Conservation (phyloP, 1,140 invertebrate genomes). For the Musca domestica region DNA sequence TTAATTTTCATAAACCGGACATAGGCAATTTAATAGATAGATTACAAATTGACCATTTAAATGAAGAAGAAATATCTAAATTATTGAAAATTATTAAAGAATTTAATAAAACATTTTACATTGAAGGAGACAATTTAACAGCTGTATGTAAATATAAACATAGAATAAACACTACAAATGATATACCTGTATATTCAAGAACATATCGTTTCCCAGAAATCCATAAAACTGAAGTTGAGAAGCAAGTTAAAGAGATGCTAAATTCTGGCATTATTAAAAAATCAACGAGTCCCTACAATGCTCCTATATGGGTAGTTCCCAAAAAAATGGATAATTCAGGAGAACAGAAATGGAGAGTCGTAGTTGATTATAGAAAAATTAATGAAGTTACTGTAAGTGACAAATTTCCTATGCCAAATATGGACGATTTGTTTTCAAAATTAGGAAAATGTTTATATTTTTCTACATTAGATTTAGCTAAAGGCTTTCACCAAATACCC, state of each 20-base stretch:
- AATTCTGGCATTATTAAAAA: too few species aligned
- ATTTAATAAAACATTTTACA: too few species aligned
- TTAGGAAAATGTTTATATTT: too few species aligned
- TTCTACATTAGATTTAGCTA: too few species aligned
- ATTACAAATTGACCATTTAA: background rate
- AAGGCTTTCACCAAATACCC: constrained; percentile 44
- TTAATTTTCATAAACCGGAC: too few species aligned
- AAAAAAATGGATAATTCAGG: constrained; percentile 52
- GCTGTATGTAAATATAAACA: background rate
- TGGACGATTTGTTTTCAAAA: too few species aligned
- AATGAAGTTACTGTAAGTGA: constrained; percentile 52
- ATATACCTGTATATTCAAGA: too few species aligned
- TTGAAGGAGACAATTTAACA: background rate
- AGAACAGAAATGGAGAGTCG: constrained; percentile 49
- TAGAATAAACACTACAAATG: background rate
- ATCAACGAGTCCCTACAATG: too few species aligned
- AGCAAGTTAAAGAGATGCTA: too few species aligned
- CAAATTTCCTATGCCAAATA: constrained; percentile 57
- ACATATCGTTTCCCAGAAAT: too few species aligned
- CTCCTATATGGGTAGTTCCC: too few species aligned
- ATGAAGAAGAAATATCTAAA: background rate
- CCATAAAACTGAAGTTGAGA: too few species aligned
- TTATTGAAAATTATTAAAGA: background rate
- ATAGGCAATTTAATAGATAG: background rate
- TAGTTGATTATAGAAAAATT: constrained; percentile 51